Evolutionary conservation across 2,113 vertebrate species (phyloP).

Genomic region (Centropus bengalensis): DNA sequence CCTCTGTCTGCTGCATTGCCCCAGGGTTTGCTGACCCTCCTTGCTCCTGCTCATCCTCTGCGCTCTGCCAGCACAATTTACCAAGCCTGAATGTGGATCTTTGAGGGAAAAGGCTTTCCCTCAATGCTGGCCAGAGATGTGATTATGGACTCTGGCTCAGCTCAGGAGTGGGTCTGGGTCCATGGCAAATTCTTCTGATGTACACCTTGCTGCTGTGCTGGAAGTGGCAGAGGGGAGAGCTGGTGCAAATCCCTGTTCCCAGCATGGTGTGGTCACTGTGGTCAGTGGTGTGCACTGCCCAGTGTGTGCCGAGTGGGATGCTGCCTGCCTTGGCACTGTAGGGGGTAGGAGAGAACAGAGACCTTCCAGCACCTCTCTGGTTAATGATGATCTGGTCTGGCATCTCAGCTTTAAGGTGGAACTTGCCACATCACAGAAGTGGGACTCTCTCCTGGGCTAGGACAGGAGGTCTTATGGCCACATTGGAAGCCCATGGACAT

Average conservation of each 20-base stretch:
- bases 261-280: accelerated
- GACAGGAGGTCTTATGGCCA: neutral
- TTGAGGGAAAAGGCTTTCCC: neutral
- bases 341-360: neutral
- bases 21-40: neutral
- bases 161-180: neutral
- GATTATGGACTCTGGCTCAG: neutral
- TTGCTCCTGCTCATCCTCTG: neutral
- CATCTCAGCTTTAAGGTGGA: neutral
- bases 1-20: neutral
- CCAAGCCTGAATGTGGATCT: neutral
- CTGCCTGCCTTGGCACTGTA: neutral
- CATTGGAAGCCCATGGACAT: neutral
- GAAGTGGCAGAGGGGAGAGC: neutral
- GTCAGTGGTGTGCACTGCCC: neutral
- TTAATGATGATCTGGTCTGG: neutral
- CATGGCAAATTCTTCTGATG: neutral
- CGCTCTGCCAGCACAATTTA: neutral
- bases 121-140: neutral
- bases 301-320: neutral
- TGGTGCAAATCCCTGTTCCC: neutral
- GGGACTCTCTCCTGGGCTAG: neutral
- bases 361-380: neutral
- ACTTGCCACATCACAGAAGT: neutral
- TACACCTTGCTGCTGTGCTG: neutral